Conservation (phyloP, 2,113 vertebrate genomes). For the Terrapene triunguis region DNA sequence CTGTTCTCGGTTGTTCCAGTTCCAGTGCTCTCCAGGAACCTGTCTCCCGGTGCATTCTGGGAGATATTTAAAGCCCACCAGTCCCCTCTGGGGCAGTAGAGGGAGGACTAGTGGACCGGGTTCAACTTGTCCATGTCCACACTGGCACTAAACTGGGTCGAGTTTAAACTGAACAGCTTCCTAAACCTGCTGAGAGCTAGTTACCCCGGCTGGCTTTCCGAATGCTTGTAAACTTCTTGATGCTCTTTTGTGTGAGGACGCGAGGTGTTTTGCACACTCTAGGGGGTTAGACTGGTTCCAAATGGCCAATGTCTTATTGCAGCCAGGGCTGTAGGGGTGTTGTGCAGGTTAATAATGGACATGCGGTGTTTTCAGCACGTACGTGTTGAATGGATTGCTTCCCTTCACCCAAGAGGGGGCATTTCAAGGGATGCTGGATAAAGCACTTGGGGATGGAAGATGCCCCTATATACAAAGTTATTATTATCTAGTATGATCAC, state of each 20-base stretch:
- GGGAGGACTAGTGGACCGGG: neutral
- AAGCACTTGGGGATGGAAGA: neutral
- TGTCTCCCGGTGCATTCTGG: neutral
- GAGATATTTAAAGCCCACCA: neutral
- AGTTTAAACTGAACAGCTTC: neutral
- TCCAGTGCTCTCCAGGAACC: neutral
- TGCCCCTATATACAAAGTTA: too few relatives aligned
- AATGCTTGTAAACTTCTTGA: neutral
- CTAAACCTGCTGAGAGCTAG: too few relatives aligned
- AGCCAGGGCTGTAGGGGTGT: too few relatives aligned
- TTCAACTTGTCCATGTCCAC: neutral
- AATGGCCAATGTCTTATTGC: too few relatives aligned
- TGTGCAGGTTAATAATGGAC: too few relatives aligned
- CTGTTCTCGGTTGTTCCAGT: neutral
- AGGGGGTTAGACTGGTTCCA: neutral
- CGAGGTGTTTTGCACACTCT: neutral
- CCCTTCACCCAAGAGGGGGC: neutral
- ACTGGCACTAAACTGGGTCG: neutral
- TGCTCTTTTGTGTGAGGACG: neutral
- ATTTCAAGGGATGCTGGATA: too few relatives aligned
- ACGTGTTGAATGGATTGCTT: neutral
- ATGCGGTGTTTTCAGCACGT: neutral
- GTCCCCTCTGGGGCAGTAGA: neutral
- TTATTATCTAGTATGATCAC: neutral
- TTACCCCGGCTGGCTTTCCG: neutral